Percentiles rank a stretch among this genome's conserved stretches.
Conservation (phyloP, 2,888 invertebrate species). For the Balanococcus diminutus region DNA sequence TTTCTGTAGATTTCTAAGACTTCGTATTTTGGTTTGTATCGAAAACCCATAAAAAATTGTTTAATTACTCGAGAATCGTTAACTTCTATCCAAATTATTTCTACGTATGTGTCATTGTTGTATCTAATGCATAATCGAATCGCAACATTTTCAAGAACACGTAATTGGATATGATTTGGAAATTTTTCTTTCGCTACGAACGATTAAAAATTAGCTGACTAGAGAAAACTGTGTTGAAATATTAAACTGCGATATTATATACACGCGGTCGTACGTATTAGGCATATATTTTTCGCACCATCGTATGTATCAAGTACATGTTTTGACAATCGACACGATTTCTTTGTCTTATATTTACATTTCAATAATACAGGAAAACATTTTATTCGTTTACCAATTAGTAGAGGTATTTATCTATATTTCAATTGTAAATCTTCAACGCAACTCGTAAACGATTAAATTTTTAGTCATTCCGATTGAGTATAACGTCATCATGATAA, state of each 20-base stretch:
- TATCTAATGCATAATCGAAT: too few species aligned
- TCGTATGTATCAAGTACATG: not conserved
- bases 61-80: too few species aligned
- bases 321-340: conserved; percentile 5
- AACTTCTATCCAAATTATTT: too few species aligned
- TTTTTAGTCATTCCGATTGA: conserved; percentile 16
- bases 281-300: not conserved
- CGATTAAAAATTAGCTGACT: not conserved
- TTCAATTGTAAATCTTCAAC: not conserved
- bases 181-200: not conserved
- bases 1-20: too few species aligned
- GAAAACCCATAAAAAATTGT: too few species aligned
- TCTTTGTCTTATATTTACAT: not conserved
- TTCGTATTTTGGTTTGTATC: too few species aligned
- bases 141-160: not conserved
- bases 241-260: not conserved
- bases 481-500: not conserved
- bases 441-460: not conserved
- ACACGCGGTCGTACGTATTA: not conserved
- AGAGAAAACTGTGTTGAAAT: not conserved
- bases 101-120: too few species aligned
- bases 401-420: not conserved
- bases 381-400: not conserved
- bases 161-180: too few species aligned
- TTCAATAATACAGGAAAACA: not conserved